Conservation (phyloP, 2,888 invertebrate species). For the Orchesella flavescens region DNA sequence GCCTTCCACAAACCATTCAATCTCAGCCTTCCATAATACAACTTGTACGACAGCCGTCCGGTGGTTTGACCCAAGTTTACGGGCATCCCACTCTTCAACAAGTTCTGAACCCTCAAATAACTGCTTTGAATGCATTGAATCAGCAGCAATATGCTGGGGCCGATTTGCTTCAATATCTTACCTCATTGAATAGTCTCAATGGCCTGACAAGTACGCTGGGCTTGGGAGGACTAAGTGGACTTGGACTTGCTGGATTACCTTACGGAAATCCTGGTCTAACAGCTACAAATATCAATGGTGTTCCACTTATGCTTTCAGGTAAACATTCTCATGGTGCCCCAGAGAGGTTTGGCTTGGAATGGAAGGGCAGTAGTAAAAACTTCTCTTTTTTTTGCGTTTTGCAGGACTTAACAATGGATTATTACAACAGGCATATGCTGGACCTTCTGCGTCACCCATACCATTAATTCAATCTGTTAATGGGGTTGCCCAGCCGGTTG, state of each 20-base stretch:
- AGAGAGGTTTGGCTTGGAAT: too few relatives aligned
- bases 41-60: conserved; percentile 14
- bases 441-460: not conserved
- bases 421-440: not conserved
- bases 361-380: too few relatives aligned
- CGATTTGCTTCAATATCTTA: not conserved
- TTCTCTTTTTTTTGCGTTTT: not conserved
- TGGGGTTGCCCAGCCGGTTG: not conserved
- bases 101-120: not conserved
- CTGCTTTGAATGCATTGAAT: not conserved
- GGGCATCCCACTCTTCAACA: conserved; percentile 4
- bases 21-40: conserved; percentile 2
- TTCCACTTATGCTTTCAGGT: conserved; percentile 14
- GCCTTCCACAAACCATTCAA: not conserved
- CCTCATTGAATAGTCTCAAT: not conserved
- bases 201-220: not conserved
- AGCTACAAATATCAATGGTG: conserved; percentile 23
- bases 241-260: not conserved
- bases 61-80: not conserved
- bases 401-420: conserved; percentile 20
- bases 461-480: not conserved
- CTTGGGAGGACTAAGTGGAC: not conserved
- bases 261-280: not conserved
- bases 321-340: not conserved
- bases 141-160: not conserved